phyloP scores from a whole-genome alignment of 2,888 invertebrate species.

The Epinotia nisella region DNA sequence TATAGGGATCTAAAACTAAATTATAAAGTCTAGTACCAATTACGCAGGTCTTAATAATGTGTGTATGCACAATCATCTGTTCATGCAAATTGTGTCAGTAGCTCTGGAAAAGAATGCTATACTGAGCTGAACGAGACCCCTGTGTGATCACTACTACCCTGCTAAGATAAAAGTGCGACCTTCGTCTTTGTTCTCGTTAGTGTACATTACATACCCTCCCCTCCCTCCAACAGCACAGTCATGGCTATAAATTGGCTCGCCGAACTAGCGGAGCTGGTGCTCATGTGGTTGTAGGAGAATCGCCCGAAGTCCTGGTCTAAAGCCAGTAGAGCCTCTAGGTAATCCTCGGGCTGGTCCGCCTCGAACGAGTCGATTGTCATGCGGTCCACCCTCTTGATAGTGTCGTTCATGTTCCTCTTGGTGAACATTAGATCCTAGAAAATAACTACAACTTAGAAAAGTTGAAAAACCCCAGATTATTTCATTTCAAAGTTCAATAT shows the following conservation, averaged over 20 bases:
- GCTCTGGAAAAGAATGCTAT: no score
- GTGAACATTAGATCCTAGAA: constrained; percentile 63
- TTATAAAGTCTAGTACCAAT: no score
- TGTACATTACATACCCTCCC: constrained; percentile 62
- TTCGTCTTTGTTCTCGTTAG: not conserved
- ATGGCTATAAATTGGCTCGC: constrained; percentile 84
- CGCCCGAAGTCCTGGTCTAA: constrained; percentile 53
- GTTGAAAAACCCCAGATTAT: no score
- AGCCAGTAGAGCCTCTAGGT: constrained; percentile 65
- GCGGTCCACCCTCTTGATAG: constrained; percentile 59
- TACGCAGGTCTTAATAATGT: no score
- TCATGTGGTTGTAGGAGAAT: constrained; percentile 69
- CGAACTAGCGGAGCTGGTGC: constrained; percentile 77
- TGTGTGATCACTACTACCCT: no score
- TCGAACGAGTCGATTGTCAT: constrained; percentile 61
- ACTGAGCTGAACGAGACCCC: no score
- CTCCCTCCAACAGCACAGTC: constrained; percentile 80
- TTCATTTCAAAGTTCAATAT: no score
- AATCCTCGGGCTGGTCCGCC: constrained; percentile 53
- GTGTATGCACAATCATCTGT: no score
- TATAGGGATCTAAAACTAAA: not conserved
- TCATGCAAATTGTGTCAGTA: no score
- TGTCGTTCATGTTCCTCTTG: constrained; percentile 59
- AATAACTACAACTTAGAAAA: no score
- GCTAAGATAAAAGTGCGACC: not conserved